A percentile compares a stretch with the other conserved stretches of the same genome.
Evolutionary conservation across 2,888 invertebrate species (phyloP).

Genomic region (Synergus gifuensis): DNA sequence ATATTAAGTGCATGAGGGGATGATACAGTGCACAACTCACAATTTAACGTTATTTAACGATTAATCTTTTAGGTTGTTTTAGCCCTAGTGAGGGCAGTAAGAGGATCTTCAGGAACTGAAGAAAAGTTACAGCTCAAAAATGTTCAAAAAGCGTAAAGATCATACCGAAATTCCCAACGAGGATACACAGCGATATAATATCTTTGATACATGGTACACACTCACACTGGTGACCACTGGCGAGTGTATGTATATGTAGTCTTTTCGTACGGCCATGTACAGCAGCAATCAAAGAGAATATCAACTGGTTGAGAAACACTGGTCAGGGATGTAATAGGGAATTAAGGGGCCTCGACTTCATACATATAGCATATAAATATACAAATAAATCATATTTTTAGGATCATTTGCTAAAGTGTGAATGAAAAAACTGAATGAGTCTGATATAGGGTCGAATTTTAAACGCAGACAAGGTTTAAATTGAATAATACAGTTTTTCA

Average conservation of each 20-base stretch:
- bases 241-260: neutral
- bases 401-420: no score
- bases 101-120: neutral
- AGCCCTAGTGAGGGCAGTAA: no score
- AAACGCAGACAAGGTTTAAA: no score
- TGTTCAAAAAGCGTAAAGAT: neutral
- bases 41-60: neutral
- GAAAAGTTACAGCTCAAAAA: neutral
- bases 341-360: no score
- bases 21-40: no score
- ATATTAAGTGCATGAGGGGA: no score
- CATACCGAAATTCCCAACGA: neutral
- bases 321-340: neutral
- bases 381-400: no score
- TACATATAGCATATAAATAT: no score
- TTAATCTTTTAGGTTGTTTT: neutral
- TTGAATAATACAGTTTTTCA: no score
- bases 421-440: no score
- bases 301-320: neutral
- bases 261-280: neutral
- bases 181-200: slow-evolving; percentile 9
- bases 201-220: no score
- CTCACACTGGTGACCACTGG: neutral
- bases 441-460: no score
- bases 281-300: neutral